Base-by-base conservation (phyloP, 2,113 vertebrate species). In the Lonchura striata region DNA sequence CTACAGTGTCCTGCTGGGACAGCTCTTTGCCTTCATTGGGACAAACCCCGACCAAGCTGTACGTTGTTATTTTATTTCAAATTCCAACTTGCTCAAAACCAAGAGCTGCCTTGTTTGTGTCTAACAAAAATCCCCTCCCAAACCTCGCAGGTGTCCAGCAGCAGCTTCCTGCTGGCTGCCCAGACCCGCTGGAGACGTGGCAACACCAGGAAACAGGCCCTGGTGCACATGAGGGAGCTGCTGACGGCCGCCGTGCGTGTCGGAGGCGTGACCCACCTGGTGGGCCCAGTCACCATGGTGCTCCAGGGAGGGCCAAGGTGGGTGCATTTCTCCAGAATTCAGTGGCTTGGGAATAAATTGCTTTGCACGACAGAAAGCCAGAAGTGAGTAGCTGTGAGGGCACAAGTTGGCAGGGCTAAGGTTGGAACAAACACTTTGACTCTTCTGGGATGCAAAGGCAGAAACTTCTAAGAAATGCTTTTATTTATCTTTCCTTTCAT, bases 1-100 rank as follows among this genome's bases (percentile, higher is more conserved):
- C 0, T 99, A 99, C 96, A 99, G 99, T 0, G 99, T 99, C 88
- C 95, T 99, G 82, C 97, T 99, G 90, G 99, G 99, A 10, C 99
- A 99, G 86, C 98, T 99, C 28, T 99, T 99, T 33, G 99, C 99
- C 54, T 99, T 99, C 97, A 99, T 99, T 6, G 99, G 99, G 76
- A 99, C 99, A 30, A 99, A 98, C 66, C 99, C 99, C 6, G 99
- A 99, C 97, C 99, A 99, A 97, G 98, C 99, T 10, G 99, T 99
- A 97, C 7, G 98, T 61, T 14, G 3, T 7, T 6, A 1, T 0
- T 25, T 27, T 1, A 7, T 23, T 54, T 20, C 70, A 23, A 13
- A 24, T 23, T 15, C 16, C 19, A 4, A 0, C 53, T 17, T 2
- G 39, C 7, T 4, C 23, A 4, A 6, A 66, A 49, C 4, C 11